These are phyloP conservation scores for Fringilla coelebs DNA, from an alignment of 2,797 vertebrate genomes.

Conservation along the genomic window DNA sequence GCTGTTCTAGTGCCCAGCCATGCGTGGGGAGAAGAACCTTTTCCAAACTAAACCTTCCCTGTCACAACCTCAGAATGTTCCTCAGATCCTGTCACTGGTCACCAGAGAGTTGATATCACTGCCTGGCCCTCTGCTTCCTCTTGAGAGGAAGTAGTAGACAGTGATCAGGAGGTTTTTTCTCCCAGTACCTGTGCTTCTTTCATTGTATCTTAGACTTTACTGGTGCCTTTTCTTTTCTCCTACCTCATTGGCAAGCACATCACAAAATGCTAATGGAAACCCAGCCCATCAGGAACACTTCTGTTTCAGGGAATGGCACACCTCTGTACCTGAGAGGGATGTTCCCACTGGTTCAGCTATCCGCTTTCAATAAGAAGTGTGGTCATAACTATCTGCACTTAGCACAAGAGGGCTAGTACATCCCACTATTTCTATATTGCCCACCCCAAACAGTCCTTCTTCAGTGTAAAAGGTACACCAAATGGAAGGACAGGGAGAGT, in stretches of 20 bases:
- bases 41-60: background rate
- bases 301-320: background rate
- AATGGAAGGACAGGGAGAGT: background rate
- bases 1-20: background rate
- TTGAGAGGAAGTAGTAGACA: background rate
- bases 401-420: background rate
- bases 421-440: background rate
- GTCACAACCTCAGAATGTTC: background rate
- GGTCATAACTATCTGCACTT: background rate
- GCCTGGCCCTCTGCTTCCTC: background rate
- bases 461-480: background rate
- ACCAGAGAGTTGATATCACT: background rate
- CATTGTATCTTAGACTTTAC: background rate
- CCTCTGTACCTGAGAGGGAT: background rate
- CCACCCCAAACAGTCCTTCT: background rate
- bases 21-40: rapidly evolving
- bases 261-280: background rate
- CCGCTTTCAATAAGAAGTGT: background rate
- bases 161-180: background rate
- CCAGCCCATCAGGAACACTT: background rate
- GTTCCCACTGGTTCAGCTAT: background rate
- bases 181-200: background rate
- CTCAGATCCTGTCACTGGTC: background rate
- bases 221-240: background rate
- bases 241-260: background rate